phyloP scores from a whole-genome alignment of 2,797 vertebrate genomes.

The Erpetoichthys calabaricus region DNA sequence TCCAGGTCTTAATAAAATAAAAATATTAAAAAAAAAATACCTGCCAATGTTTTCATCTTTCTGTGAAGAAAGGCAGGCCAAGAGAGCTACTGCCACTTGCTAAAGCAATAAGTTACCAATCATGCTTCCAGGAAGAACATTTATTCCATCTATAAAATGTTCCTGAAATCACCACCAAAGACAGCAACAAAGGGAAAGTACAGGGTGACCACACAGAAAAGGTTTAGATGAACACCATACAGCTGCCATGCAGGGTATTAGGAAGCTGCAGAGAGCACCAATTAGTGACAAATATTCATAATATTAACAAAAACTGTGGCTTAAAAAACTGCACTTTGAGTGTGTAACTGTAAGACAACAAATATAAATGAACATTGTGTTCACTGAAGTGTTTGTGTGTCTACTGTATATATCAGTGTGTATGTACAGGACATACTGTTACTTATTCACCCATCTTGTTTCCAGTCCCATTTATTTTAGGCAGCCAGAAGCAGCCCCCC shows the following conservation, averaged over 20 bases:
- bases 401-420: too few relatives aligned
- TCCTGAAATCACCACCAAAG: constrained; percentile 20
- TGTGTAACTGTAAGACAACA: too few relatives aligned
- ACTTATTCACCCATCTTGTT: too few relatives aligned
- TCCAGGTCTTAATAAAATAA: too few relatives aligned
- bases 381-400: too few relatives aligned
- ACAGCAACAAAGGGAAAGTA: constrained; percentile 27
- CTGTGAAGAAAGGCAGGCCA: constrained; percentile 42
- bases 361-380: too few relatives aligned
- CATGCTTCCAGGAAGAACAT: constrained; percentile 18
- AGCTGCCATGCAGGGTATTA: constrained; percentile 40
- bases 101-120: constrained; percentile 17
- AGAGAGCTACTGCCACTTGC: constrained; percentile 22
- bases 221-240: constrained; percentile 24
- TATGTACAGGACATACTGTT: too few relatives aligned
- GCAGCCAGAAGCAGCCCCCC: too few relatives aligned
- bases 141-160: constrained; percentile 13
- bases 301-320: neutral
- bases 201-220: constrained; percentile 16
- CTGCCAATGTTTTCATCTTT: constrained; percentile 65
- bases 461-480: too few relatives aligned
- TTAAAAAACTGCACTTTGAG: too few relatives aligned
- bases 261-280: constrained; percentile 7
- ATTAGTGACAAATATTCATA: constrained; percentile 4
- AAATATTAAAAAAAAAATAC: constrained; percentile 9